phyloP scores from a whole-genome alignment of 2,113 vertebrate species.

The Cephalopterus ornatus region DNA sequence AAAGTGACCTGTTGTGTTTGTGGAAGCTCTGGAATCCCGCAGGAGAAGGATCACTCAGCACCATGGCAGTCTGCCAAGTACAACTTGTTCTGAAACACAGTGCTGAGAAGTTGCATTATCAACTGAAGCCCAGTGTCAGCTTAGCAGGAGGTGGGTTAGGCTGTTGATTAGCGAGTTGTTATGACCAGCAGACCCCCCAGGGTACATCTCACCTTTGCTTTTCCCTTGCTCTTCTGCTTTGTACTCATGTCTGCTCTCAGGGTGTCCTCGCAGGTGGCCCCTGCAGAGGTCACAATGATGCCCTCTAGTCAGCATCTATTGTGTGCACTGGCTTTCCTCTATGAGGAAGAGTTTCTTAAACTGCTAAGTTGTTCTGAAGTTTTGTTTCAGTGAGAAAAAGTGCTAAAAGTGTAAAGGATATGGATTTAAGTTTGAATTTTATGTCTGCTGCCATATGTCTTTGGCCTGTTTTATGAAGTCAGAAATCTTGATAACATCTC shows the following conservation, averaged over 20 bases:
- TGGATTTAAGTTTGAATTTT: background rate
- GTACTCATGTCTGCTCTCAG: fast-evolving
- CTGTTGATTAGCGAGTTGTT: slow-evolving; percentile 44
- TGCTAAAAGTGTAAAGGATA: background rate
- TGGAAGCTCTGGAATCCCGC: slow-evolving; percentile 64
- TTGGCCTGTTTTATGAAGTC: background rate
- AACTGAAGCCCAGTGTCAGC: background rate
- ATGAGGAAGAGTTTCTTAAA: background rate
- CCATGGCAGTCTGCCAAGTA: slow-evolving; percentile 53
- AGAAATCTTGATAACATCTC: background rate
- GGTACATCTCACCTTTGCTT: background rate
- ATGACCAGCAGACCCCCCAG: background rate
- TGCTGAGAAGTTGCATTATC: slow-evolving; percentile 57
- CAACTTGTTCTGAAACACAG: slow-evolving; percentile 60
- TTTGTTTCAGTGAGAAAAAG: background rate
- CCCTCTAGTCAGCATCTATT: background rate
- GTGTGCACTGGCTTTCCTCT: fast-evolving
- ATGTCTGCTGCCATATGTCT: background rate
- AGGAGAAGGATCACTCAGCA: slow-evolving; percentile 61
- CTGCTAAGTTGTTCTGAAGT: background rate
- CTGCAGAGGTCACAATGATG: background rate
- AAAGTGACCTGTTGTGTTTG: slow-evolving; percentile 65
- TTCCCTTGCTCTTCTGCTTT: background rate
- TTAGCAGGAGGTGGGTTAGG: slow-evolving; percentile 30
- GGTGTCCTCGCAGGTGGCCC: background rate